Conservation (phyloP, 23 tunicate species). For the Trididemnum miniatum region DNA sequence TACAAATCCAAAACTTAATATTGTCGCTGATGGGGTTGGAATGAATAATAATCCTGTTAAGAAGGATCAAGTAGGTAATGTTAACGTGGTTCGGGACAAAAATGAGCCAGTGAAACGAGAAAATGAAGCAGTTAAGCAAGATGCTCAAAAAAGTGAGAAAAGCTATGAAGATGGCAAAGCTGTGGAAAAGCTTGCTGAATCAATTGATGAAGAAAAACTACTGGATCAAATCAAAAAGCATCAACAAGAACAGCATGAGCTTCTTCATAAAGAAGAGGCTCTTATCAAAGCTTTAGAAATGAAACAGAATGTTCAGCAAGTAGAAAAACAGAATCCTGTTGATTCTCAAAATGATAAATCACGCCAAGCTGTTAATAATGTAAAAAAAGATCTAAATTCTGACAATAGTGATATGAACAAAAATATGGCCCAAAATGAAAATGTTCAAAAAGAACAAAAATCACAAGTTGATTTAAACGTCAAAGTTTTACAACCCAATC, state of each 20-base stretch:
- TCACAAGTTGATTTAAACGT: background rate
- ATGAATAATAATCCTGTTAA: background rate
- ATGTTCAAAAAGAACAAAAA: background rate
- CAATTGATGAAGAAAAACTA: constrained; percentile 31
- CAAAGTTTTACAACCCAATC: background rate
- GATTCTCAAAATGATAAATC: background rate
- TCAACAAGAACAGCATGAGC: constrained; percentile 54
- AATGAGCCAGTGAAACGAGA: background rate
- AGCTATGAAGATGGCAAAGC: too few relatives aligned
- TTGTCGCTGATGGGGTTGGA: constrained; percentile 10
- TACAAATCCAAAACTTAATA: too few relatives aligned
- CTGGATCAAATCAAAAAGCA: constrained; percentile 62
- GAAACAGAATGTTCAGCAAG: constrained; percentile 31
- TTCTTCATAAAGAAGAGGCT: constrained; percentile 49
- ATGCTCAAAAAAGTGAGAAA: background rate
- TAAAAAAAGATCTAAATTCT: background rate
- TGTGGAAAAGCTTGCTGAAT: too few relatives aligned
- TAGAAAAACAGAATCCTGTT: background rate
- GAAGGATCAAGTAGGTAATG: too few relatives aligned
- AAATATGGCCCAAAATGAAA: too few relatives aligned
- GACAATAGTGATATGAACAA: background rate
- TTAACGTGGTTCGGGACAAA: too few relatives aligned
- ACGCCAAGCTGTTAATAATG: background rate
- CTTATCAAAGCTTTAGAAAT: constrained; percentile 62
- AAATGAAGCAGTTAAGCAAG: background rate